phyloP scores from a whole-genome alignment of 2,113 vertebrate species.

The Natator depressus region DNA sequence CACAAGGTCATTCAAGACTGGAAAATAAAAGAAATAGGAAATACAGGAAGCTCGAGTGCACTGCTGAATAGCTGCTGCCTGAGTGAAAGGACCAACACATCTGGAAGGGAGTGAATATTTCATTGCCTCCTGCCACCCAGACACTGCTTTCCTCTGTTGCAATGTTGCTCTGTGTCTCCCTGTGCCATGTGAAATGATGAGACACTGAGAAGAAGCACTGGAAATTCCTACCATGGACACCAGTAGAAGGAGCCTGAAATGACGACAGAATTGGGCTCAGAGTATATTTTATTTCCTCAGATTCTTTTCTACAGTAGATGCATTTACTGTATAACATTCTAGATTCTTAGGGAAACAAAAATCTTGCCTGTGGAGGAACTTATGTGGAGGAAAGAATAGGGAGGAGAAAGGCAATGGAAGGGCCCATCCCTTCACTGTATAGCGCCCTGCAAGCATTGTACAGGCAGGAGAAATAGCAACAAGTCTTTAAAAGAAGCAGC shows the following conservation, averaged over 20 bases:
- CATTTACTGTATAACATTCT: neutral
- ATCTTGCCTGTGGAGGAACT: neutral
- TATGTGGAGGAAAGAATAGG: neutral
- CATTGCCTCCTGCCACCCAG: neutral
- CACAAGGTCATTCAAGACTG: neutral
- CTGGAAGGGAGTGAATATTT: neutral
- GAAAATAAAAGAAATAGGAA: neutral
- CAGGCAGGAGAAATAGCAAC: neutral
- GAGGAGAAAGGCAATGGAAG: neutral
- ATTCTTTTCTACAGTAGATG: neutral
- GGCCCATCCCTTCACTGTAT: neutral
- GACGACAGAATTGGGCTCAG: neutral
- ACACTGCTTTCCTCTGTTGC: neutral
- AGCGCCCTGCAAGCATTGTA: neutral
- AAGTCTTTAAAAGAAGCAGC: neutral
- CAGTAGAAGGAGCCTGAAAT: neutral
- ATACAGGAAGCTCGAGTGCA: neutral
- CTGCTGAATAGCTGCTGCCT: neutral
- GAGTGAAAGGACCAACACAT: neutral
- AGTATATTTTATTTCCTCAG: slow-evolving; percentile 12
- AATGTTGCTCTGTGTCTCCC: neutral
- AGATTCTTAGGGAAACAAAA: neutral
- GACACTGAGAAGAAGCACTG: neutral
- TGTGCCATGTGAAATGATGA: neutral
- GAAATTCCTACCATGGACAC: accelerated